Evolutionary conservation across 2,113 vertebrate species (phyloP).

Genomic region (Collichthys lucidus): DNA sequence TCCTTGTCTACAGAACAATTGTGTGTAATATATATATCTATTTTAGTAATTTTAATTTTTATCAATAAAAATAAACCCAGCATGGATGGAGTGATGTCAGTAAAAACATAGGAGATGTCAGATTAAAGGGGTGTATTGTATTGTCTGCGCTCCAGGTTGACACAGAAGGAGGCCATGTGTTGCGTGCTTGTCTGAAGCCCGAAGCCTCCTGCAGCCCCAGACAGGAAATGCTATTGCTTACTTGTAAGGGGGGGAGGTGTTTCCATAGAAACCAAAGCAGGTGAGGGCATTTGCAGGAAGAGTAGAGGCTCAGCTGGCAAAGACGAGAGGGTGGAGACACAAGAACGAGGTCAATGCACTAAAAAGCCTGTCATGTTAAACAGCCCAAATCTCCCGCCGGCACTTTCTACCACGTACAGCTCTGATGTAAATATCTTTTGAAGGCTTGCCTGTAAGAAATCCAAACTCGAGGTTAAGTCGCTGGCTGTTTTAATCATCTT

Average conservation of each 20-base stretch:
- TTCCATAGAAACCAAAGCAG: conserved; percentile 79
- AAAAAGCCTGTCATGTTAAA: conserved; percentile 41
- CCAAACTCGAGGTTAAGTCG: conserved; percentile 44
- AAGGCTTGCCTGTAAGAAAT: conserved; percentile 42
- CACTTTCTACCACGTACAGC: conserved; percentile 31
- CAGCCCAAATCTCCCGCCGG: conserved; percentile 15
- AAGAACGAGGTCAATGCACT: conserved; percentile 65
- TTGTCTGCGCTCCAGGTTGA: conserved; percentile 17
- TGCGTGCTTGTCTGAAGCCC: conserved; percentile 20
- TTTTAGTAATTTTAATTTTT: neutral
- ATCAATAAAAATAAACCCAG: neutral
- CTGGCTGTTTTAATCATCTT: conserved; percentile 30
- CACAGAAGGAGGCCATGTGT: conserved; percentile 55
- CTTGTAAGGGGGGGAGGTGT: conserved; percentile 60
- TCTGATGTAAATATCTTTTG: conserved; percentile 53
- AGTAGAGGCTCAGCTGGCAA: conserved; percentile 65
- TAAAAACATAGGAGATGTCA: neutral
- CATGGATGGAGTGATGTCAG: neutral
- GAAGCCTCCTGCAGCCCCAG: conserved; percentile 37
- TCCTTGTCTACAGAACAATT: neutral
- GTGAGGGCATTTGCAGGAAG: conserved; percentile 81
- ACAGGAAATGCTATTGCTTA: conserved; percentile 74
- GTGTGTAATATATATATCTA: neutral
- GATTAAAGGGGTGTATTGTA: neutral
- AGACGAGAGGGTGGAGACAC: conserved; percentile 29